phyloP scores from a whole-genome alignment of 1,140 invertebrate genomes.

The Wasmannia auropunctata region DNA sequence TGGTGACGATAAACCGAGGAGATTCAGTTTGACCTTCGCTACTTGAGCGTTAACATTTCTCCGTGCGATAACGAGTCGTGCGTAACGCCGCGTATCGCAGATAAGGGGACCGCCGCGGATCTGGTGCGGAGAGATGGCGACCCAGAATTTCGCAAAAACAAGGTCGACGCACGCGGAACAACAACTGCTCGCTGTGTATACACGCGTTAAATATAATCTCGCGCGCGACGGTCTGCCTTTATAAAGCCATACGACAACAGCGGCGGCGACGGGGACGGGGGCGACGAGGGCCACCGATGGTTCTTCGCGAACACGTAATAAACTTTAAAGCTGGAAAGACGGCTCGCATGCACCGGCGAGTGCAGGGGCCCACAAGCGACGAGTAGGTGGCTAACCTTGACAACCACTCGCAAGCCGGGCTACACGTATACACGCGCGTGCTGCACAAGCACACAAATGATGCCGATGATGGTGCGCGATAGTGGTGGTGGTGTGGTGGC shows the following conservation, averaged over 20 bases:
- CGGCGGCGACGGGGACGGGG: background rate
- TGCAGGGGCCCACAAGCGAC: slow-evolving; percentile 61
- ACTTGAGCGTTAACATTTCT: slow-evolving; percentile 29
- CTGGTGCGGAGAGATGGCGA: slow-evolving; percentile 16
- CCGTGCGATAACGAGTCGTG: slow-evolving; percentile 31
- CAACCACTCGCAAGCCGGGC: slow-evolving; percentile 71
- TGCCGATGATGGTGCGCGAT: background rate
- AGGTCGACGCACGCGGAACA: slow-evolving; percentile 58
- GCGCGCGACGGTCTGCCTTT: slow-evolving; percentile 13
- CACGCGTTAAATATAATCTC: slow-evolving; percentile 27
- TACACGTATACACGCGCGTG: slow-evolving; percentile 31
- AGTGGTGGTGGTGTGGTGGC: background rate
- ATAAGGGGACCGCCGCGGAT: slow-evolving; percentile 18
- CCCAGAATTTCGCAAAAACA: slow-evolving; percentile 57
- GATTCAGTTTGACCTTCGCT: slow-evolving; percentile 37
- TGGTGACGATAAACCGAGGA: background rate
- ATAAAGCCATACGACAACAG: slow-evolving; percentile 45
- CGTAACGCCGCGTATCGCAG: slow-evolving; percentile 35
- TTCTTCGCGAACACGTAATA: slow-evolving; percentile 55
- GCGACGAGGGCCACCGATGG: slow-evolving; percentile 21
- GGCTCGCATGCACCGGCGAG: slow-evolving; percentile 62
- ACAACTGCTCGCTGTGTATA: slow-evolving; percentile 20
- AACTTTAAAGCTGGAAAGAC: slow-evolving; percentile 69
- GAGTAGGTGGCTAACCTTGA: slow-evolving; percentile 82
- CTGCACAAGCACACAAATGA: background rate